Conservation (phyloP, 2,888 invertebrate genomes). For the Drosophila glabriapex region DNA sequence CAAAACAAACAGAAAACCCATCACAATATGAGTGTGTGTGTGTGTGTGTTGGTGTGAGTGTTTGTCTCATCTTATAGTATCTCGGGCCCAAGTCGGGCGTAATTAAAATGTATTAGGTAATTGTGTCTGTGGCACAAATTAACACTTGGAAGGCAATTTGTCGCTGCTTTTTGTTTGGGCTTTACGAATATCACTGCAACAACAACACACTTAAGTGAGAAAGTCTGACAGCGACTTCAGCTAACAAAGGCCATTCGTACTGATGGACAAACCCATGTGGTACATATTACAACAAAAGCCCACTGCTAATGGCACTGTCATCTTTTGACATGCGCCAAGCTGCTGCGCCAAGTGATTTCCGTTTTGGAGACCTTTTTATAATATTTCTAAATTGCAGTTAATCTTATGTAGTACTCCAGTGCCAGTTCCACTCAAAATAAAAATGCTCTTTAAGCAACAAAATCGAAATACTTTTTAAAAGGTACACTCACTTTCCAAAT, state of each 20-base stretch:
- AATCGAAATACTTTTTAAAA: not conserved
- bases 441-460: too few species aligned
- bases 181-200: conserved; percentile 34
- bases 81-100: conserved; percentile 53
- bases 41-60: not conserved
- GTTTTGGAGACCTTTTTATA: not conserved
- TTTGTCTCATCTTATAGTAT: conserved; percentile 46
- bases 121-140: conserved; percentile 79
- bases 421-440: not conserved
- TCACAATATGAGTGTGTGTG: conserved; percentile 1
- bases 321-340: conserved; percentile 3
- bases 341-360: not conserved
- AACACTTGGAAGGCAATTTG: conserved; percentile 75
- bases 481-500: not conserved
- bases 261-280: conserved; percentile 23
- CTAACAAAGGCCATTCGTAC: conserved; percentile 36
- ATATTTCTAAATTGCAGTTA: not conserved
- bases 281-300: conserved; percentile 9
- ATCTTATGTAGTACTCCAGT: not conserved
- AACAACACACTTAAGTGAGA: conserved; percentile 24
- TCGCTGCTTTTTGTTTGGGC: conserved; percentile 56
- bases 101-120: conserved; percentile 79
- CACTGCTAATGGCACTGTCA: conserved; percentile 28
- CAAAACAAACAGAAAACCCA: conserved; percentile 13
- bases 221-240: conserved; percentile 29